Base-by-base conservation (phyloP, 92 coral and sea anemone species). In the Scolanthus callimorphus region DNA sequence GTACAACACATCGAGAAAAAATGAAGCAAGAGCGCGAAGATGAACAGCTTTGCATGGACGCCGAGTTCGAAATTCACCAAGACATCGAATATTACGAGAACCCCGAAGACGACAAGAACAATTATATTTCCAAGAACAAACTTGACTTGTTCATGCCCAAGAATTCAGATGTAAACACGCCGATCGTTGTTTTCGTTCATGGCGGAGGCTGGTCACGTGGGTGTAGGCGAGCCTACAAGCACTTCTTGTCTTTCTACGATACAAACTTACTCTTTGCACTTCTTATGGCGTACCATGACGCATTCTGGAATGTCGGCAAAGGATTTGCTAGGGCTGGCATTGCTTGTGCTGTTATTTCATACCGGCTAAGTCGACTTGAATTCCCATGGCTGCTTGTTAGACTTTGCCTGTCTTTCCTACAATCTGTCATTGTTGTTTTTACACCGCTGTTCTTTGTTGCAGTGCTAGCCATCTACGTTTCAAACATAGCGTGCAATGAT, bases 161-260 rank as follows among this genome's bases (percentile, higher is more conserved):
- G 29, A 31, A 38, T 1, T 63, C 41, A 1, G 22, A 49, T 28
- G 27, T 59, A 2, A 24, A 43, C 15, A 55, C 60, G 10, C 66
- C 86, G 19, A 63, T 80, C 6, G 86, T 80, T 17, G 58, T 80
- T 15, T 80, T 80, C 20, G 81, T 73, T n/a, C 86, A 73, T 39
- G 86, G 86, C 19, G 86, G 86, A 1, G 77, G 86, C 27, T 80
- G 86, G 86, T 66, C 66, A 60, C 54, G 86, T 27, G 86, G 86
- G 2, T 81, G 73, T 51, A 59, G 52, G 25, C 52, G 67, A 21
- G 81, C 76, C 1, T 73, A 44, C 24, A 45, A 57, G 9, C 71
- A 80, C 49, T 80, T 39, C 61, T 53, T 66, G 47, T 80, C 86
- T 4, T 39, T 45, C 26, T 74, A 73, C 62, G 82, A 74, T 39